A percentile compares a stretch with the other conserved stretches of the same genome.
phyloP scores from a whole-genome alignment of 2,113 vertebrate genomes.

The Pogona vitticeps region DNA sequence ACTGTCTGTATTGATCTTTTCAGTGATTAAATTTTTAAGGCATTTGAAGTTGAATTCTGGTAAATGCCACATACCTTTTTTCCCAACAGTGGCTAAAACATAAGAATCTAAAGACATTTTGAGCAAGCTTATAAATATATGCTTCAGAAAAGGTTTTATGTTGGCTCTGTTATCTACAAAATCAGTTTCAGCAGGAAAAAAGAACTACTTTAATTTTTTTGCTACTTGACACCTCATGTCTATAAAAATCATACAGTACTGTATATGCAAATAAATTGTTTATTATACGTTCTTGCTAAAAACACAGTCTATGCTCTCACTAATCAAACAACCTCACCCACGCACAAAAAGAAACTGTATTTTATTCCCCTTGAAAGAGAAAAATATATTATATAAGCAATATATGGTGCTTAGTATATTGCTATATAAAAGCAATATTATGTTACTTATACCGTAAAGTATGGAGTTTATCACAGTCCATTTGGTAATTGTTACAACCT shows the following conservation, averaged over 20 bases:
- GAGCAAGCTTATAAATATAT: background rate
- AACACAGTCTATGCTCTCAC: background rate
- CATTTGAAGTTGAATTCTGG: conserved; percentile 49
- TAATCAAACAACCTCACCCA: fast-evolving
- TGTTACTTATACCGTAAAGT: background rate
- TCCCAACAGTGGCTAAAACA: conserved; percentile 37
- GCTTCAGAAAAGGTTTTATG: conserved; percentile 4
- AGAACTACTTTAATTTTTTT: background rate
- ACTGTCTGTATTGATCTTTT: conserved; percentile 65
- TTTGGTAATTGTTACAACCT: too few relatives aligned
- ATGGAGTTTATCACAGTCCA: background rate
- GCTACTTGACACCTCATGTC: conserved; percentile 24
- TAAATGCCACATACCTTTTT: conserved; percentile 42
- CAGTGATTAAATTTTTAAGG: conserved; percentile 64
- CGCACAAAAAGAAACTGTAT: background rate
- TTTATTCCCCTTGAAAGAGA: background rate
- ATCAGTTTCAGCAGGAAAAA: conserved; percentile 26
- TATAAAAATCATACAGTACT: conserved; percentile 15
- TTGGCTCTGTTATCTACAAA: background rate
- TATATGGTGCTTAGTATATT: background rate
- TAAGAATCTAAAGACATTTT: conserved; percentile 5
- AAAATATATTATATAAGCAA: background rate
- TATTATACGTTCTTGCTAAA: background rate
- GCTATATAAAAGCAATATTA: background rate
- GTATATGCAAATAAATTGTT: conserved; percentile 7